A percentile compares a stretch with the other conserved stretches of the same genome.
phyloP scores from a whole-genome alignment of 2,797 vertebrate species.

The Danionella dracula region DNA sequence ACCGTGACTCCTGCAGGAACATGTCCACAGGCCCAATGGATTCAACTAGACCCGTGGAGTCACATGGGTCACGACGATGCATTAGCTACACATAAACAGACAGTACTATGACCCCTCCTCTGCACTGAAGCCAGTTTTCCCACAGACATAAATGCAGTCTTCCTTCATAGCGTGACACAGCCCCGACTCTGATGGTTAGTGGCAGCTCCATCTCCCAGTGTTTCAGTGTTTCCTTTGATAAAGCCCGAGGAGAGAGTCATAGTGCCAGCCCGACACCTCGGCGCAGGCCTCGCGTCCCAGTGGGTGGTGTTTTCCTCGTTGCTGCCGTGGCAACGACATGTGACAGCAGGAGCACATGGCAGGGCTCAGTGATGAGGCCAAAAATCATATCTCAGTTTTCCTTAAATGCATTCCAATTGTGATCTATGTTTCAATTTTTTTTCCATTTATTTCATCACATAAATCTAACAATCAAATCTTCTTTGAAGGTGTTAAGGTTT shows the following conservation, averaged over 20 bases:
- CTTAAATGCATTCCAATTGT: too few relatives aligned
- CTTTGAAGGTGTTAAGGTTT: too few relatives aligned
- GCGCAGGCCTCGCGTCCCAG: conserved; percentile 54
- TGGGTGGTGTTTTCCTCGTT: conserved; percentile 66
- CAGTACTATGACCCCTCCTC: conserved; percentile 17
- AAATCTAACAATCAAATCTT: too few relatives aligned
- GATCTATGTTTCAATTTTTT: too few relatives aligned
- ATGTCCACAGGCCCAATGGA: conserved; percentile 17
- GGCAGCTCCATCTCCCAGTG: conserved; percentile 60
- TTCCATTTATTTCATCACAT: too few relatives aligned
- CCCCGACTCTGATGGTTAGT: conserved; percentile 57
- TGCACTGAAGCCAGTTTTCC: conserved; percentile 10
- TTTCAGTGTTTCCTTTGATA: conserved; percentile 59
- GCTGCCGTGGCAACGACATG: conserved; percentile 62
- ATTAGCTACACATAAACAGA: conserved; percentile 13
- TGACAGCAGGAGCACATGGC: conserved; percentile 67
- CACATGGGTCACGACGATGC: conserved; percentile 10
- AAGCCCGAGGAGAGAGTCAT: conserved; percentile 55
- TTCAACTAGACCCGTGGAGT: conserved; percentile 25
- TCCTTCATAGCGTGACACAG: conserved; percentile 30
- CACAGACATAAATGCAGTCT: conserved; percentile 29
- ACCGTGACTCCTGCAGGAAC: conserved; percentile 32
- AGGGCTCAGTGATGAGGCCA: background rate
- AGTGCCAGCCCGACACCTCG: conserved; percentile 47
- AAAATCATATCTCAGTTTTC: too few relatives aligned